phyloP scores from a whole-genome alignment of 2,113 vertebrate genomes.

The Menidia beryllina region DNA sequence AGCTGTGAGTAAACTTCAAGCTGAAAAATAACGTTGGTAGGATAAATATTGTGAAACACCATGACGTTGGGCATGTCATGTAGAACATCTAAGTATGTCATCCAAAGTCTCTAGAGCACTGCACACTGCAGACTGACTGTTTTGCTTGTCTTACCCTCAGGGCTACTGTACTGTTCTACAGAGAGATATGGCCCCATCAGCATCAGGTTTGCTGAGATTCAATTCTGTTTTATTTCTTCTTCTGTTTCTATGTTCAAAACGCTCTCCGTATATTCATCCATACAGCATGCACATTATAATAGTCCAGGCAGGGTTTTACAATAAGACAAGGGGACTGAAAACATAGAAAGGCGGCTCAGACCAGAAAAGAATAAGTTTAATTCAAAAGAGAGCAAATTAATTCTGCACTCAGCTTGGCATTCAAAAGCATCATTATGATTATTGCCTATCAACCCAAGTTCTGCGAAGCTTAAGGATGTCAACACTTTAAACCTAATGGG shows the following conservation, averaged over 20 bases:
- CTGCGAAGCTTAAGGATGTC: constrained; percentile 50
- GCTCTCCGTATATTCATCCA: neutral
- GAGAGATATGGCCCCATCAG: neutral
- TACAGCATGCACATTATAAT: neutral
- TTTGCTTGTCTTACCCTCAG: neutral
- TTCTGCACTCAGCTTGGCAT: constrained; percentile 44
- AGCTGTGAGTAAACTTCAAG: neutral
- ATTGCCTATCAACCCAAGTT: constrained; percentile 59
- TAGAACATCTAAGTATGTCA: neutral
- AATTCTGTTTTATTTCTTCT: neutral
- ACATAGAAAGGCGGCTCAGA: neutral
- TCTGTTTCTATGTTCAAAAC: neutral
- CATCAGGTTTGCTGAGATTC: neutral
- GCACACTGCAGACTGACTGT: neutral
- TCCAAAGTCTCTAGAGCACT: neutral
- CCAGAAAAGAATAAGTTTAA: constrained; percentile 7
- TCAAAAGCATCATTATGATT: constrained; percentile 50
- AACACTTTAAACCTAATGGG: constrained; percentile 57
- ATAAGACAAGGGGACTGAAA: neutral
- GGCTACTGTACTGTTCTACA: neutral
- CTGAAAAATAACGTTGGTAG: constrained; percentile 1
- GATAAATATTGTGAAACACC: neutral
- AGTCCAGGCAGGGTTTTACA: neutral
- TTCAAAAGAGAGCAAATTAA: constrained; percentile 28
- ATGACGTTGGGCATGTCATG: neutral